Evolutionary conservation across 2,888 invertebrate species (phyloP).

Genomic region (Pollenia griseotomentosa): DNA sequence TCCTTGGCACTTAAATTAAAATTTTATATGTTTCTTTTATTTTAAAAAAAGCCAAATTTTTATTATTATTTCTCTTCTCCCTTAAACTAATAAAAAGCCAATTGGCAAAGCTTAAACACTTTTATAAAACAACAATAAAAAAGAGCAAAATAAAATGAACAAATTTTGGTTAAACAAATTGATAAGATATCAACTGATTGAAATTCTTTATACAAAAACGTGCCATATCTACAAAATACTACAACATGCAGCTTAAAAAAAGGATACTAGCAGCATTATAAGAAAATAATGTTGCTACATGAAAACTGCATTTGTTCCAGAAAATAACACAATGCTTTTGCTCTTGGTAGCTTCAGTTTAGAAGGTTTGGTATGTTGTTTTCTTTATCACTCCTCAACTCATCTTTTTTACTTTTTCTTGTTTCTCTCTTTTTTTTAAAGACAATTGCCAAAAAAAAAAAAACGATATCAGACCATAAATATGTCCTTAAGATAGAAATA

Average conservation of each 20-base stretch:
- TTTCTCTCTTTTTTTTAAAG: not conserved
- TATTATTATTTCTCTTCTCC: not conserved
- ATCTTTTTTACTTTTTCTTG: not conserved
- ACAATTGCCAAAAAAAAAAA: conserved; percentile 62
- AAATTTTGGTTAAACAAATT: conserved; percentile 41
- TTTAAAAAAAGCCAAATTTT: not conserved
- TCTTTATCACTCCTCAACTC: not conserved
- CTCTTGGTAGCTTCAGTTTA: not conserved
- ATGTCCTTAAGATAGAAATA: conserved; percentile 50
- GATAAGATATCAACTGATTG: conserved; percentile 66
- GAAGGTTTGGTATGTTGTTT: not conserved
- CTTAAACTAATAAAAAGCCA: conserved; percentile 51
- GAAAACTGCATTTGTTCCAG: conserved; percentile 44
- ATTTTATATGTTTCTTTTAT: not conserved
- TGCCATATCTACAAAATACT: conserved; percentile 61
- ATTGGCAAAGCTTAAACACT: conserved; percentile 50
- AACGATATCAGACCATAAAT: conserved; percentile 52
- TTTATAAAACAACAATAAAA: not conserved
- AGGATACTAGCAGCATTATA: not conserved
- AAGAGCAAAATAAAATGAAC: conserved; percentile 3
- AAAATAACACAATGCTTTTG: conserved; percentile 1
- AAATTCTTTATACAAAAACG: conserved; percentile 64
- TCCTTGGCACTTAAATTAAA: conserved; percentile 34
- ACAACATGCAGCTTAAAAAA: not conserved
- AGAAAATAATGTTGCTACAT: conserved; percentile 15